Evolutionary conservation across 2,888 invertebrate species (phyloP).

Genomic region (Yponomeuta cagnagella): DNA sequence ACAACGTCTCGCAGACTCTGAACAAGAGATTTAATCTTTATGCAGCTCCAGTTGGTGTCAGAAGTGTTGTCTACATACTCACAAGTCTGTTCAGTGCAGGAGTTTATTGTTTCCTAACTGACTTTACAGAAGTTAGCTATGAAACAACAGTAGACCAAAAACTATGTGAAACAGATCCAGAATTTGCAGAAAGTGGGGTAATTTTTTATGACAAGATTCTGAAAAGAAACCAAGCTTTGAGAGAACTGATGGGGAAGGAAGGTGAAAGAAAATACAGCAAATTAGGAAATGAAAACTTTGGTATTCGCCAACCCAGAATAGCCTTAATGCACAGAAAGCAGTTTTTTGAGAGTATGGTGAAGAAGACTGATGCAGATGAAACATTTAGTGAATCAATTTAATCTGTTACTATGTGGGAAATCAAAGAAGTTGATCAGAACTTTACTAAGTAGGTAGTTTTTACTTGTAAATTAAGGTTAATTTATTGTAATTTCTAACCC

Average conservation of each 20-base stretch:
- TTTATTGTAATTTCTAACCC: too few species aligned
- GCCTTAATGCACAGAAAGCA: conserved; percentile 80
- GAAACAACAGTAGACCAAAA: conserved; percentile 79
- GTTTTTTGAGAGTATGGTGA: conserved; percentile 76
- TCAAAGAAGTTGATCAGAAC: too few species aligned
- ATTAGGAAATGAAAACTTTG: conserved; percentile 81
- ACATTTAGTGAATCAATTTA: not conserved
- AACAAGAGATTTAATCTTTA: conserved; percentile 76
- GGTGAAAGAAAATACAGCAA: conserved; percentile 79
- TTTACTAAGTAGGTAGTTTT: too few species aligned
- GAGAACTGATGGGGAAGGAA: conserved; percentile 77
- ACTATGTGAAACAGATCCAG: conserved; percentile 75
- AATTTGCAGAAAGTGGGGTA: conserved; percentile 82
- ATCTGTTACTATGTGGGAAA: not conserved
- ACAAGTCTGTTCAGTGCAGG: conserved; percentile 74
- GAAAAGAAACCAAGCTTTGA: conserved; percentile 83
- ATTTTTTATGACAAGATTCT: conserved; percentile 85
- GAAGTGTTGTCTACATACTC: conserved; percentile 69
- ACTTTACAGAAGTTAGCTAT: conserved; percentile 77
- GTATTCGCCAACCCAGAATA: conserved; percentile 78
- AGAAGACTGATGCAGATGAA: conserved; percentile 24
- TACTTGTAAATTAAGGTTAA: too few species aligned
- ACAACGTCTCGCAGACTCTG: conserved; percentile 64
- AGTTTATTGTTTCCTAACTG: conserved; percentile 79
- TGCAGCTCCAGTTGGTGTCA: conserved; percentile 61